Evolutionary conservation across 2,888 invertebrate genomes (phyloP), one percentile per base, ranked within the genome.

Genomic region (Dasypolia templi): DNA sequence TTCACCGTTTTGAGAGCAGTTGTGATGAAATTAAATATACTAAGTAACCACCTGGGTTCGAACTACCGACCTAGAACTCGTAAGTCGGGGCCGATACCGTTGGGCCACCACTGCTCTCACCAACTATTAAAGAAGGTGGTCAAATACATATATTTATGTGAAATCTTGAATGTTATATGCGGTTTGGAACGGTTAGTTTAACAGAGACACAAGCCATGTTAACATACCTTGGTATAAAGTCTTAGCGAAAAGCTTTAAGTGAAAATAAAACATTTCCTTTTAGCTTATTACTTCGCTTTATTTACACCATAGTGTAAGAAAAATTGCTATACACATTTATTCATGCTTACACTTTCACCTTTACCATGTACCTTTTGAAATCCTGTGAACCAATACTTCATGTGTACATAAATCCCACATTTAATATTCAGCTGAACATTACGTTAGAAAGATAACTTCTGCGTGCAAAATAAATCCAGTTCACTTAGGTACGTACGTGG

Each of bases 381-480:
- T 51, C 49, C 29, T 29, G 29, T 17, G 55, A 58, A 65, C 51
- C 64, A 65, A 82, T 75, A 75, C 66, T 19, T 79, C 53, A 32
- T 46, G 55, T 14, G 64, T 63, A 64, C 49, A 81, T 73, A 81
- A 82, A 78, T 77, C 64, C 35, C 35, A 39, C 62, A 58, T 71
- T 70, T 72, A 75, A 72, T 75, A 82, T 80, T 73, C 74, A 77
- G 53, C 26, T 29, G 59, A 70, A 70, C 79, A 73, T 83, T 71
- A 81, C 56, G 59, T 77, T 46, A 51, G 39, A 74, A 75, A 86
- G 84, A 81, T 85, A 83, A 74, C 75, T 69, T 68, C 68, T 59
- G 35, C 69, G 61, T 67, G 66, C 62, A 86, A 65, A 79, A 82
- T 80, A 80, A 84, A 84, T 86, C 59, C 72, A 79, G 79, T 77